Percentiles rank a stretch among this genome's conserved stretches.
phyloP scores from a whole-genome alignment of 1,140 invertebrate species.

The Apis cerana region DNA sequence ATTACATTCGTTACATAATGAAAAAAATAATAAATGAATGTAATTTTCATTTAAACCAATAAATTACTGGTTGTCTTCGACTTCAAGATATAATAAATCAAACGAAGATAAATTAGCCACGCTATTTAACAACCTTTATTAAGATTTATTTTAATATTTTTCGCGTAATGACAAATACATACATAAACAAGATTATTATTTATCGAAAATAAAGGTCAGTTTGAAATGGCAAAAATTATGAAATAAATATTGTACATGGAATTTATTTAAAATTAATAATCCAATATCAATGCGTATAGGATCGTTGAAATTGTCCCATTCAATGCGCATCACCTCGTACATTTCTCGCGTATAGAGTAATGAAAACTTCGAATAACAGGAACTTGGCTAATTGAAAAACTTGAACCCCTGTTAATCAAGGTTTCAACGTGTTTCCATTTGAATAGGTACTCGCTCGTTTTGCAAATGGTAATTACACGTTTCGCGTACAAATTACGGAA shows the following conservation, averaged over 20 bases:
- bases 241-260: background rate
- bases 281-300: background rate
- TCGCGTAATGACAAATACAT: background rate
- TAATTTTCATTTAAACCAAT: background rate
- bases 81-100: background rate
- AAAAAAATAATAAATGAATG: background rate
- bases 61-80: background rate
- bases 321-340: background rate
- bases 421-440: background rate
- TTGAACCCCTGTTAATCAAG: slow-evolving; percentile 7
- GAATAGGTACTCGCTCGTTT: slow-evolving; percentile 7
- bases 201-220: background rate
- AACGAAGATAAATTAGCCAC: background rate
- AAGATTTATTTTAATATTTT: background rate
- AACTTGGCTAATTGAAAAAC: slow-evolving; percentile 20
- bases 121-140: background rate
- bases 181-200: background rate
- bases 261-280: background rate
- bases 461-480: slow-evolving; percentile 15
- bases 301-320: background rate
- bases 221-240: background rate
- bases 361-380: slow-evolving; percentile 12
- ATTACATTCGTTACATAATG: background rate
- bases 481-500: background rate
- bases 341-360: slow-evolving; percentile 3